These are phyloP conservation scores for Pachypanchax playfairii DNA, from an alignment of 2,113 vertebrate genomes.

Conservation along the genomic window DNA sequence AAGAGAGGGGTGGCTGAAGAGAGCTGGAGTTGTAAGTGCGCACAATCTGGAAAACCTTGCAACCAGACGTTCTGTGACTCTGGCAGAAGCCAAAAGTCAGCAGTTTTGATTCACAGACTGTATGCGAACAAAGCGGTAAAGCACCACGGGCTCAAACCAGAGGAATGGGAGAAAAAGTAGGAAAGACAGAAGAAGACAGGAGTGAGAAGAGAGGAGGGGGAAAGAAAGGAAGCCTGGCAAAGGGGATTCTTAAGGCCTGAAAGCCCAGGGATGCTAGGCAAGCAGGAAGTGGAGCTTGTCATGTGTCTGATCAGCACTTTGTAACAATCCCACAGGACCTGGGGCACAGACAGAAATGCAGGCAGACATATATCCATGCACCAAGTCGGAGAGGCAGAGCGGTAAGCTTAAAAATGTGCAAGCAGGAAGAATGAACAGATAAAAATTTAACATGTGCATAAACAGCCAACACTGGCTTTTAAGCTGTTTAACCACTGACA, in stretches of 20 bases:
- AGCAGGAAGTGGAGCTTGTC: conserved; percentile 80
- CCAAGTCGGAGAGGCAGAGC: conserved; percentile 44
- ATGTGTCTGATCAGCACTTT: conserved; percentile 81
- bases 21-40: conserved; percentile 43
- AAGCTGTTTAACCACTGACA: conserved; percentile 19
- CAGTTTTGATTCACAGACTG: conserved; percentile 65
- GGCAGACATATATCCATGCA: conserved; percentile 61
- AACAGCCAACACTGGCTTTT: conserved; percentile 8
- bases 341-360: conserved; percentile 61
- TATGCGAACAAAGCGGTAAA: conserved; percentile 44
- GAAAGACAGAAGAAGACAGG: conserved; percentile 48
- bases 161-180: conserved; percentile 45
- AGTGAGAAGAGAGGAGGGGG: conserved; percentile 53
- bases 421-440: conserved; percentile 17
- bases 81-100: conserved; percentile 70
- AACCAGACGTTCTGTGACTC: conserved; percentile 53
- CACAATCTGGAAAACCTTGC: conserved; percentile 61
- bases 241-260: conserved; percentile 72
- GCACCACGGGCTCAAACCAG: conserved; percentile 51
- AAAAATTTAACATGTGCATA: conserved; percentile 30
- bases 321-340: conserved; percentile 73
- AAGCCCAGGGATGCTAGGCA: conserved; percentile 77
- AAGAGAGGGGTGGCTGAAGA: conserved; percentile 6
- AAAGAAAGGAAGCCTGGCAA: conserved; percentile 63
- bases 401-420: conserved; percentile 34